phyloP scores from a whole-genome alignment of 1,140 invertebrate species.

The Hyposmocoma kahamanoa region DNA sequence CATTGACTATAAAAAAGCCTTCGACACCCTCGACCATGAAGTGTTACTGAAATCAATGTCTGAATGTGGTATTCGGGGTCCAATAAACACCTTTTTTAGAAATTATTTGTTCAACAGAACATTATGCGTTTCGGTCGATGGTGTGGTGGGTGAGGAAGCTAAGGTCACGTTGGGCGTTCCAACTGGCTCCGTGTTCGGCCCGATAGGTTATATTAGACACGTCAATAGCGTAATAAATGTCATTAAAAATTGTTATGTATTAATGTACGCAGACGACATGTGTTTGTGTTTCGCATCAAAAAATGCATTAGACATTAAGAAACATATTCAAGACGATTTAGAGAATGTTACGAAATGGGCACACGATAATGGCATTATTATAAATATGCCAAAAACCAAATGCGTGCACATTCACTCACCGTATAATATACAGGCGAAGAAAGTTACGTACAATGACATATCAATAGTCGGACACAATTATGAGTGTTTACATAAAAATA shows the following conservation, averaged over 20 bases:
- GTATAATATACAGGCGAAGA: neutral
- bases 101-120: neutral
- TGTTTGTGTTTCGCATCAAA: neutral
- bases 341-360: slow-evolving; percentile 1
- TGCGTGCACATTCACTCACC: neutral
- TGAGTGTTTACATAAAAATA: neutral
- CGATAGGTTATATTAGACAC: slow-evolving; percentile 14
- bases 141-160: slow-evolving; percentile 3
- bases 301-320: neutral
- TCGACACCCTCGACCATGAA: slow-evolving; percentile 10
- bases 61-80: slow-evolving; percentile 9
- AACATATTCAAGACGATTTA: neutral
- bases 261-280: slow-evolving; percentile 2
- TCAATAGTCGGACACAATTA: neutral
- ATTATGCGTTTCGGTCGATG: neutral
- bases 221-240: slow-evolving; percentile 14
- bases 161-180: slow-evolving; percentile 10
- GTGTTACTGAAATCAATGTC: slow-evolving; percentile 4
- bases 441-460: neutral
- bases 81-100: neutral
- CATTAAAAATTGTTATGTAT: slow-evolving; percentile 2
- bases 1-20: slow-evolving; percentile 12
- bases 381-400: slow-evolving; percentile 1
- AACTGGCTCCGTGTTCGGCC: slow-evolving; percentile 13
- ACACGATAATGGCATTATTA: slow-evolving; percentile 1